A percentile compares a stretch with the other conserved stretches of the same genome.
phyloP scores from a whole-genome alignment of 2,113 vertebrate genomes.

The Sciurus niger region DNA sequence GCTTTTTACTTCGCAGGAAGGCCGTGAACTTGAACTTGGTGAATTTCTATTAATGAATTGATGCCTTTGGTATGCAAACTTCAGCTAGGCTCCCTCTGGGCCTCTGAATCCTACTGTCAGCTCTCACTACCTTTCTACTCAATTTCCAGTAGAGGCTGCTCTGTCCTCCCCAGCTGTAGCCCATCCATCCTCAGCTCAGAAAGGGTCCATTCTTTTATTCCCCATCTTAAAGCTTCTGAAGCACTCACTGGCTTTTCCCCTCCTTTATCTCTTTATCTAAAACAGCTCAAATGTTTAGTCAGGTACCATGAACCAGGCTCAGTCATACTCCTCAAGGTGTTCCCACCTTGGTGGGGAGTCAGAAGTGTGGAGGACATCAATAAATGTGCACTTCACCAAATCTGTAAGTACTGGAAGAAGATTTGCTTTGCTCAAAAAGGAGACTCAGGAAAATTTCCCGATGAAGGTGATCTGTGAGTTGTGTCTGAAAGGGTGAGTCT shows the following conservation, averaged over 20 bases:
- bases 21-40: conserved; percentile 64
- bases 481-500: neutral
- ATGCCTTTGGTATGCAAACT: conserved; percentile 27
- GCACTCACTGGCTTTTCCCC: neutral
- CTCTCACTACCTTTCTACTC: neutral
- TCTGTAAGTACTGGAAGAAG: neutral
- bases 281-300: neutral
- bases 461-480: neutral
- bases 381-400: neutral
- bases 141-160: neutral
- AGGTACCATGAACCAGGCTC: neutral
- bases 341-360: neutral
- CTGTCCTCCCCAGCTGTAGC: neutral
- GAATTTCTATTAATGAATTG: conserved; percentile 74
- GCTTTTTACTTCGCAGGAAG: conserved; percentile 45
- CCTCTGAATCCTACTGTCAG: neutral
- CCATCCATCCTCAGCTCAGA: neutral
- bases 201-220: neutral
- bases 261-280: neutral
- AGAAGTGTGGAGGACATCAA: neutral
- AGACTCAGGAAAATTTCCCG: neutral
- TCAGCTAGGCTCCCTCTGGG: neutral
- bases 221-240: neutral
- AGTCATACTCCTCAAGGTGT: neutral
- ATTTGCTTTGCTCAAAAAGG: neutral